Evolutionary conservation across 2,797 vertebrate genomes (phyloP), one percentile per base, ranked within the genome.

Genomic region (Acanthurus lineatus): DNA sequence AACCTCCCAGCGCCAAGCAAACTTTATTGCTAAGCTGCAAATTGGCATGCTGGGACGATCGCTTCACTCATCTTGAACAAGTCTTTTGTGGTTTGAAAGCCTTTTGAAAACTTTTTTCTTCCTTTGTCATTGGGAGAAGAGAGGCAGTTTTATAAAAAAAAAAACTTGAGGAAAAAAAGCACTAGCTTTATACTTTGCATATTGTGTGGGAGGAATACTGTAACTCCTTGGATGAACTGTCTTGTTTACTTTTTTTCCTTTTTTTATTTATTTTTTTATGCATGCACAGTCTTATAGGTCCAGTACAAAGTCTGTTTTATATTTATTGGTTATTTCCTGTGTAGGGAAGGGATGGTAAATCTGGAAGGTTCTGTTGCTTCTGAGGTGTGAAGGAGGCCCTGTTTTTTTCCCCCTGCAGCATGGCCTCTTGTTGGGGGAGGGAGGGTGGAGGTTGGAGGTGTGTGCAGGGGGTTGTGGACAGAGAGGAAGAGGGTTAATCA

Each of bases 401-500:
- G 71, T 77, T 73, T 58, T 77, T 52, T 57, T 22, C n/a, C 75
- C 75, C 77, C 74, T 78, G 51, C 64, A 82, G 78, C 32, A 44
- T 72, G 77, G 82, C 87, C 83, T 81, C 82, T 74, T 63, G 35
- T 70, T 42, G 56, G 73, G 77, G 71, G 20, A 65, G 75, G 69
- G 54, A 62, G 59, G 80, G 58, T 63, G 63, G 77, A 58, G 44
- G 44, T 73, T 40, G 71, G 69, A 48, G 72, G 79, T 86, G 83
- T 81, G 84, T 61, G 76, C 56, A 62, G 76, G 56, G 65, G 76
- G 71, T 51, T 83, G 81, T 77, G 80, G 81, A 86, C 70, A 49
- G 67, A 89, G 82, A 93, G 90, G 90, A 93, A 93, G 81, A 91
- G 83, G 85, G 89, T 92, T 94, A 93, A 94, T 94, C 89, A 84